Base-by-base conservation (phyloP, 2,888 invertebrate genomes). In the Fragum fragum region DNA sequence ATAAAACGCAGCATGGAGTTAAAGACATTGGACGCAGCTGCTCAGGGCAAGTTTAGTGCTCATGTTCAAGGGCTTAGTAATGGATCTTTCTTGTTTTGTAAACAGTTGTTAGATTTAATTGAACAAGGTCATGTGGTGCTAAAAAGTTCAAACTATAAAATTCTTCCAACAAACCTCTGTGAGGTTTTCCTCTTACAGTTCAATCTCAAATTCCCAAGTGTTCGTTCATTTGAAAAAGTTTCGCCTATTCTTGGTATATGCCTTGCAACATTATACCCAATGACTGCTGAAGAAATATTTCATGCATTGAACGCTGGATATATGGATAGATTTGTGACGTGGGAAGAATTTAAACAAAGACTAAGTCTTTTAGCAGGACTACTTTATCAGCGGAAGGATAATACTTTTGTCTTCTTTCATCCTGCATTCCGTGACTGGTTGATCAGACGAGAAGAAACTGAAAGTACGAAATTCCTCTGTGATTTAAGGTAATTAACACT, bases 371-470 rank as follows among this genome's bases (percentile, higher is more conserved):
- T 99, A 42, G 96, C 97, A 73, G 98, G 98, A 70, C 97, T 99
- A 92, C 96, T 99, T 26, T 97, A 98, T 76, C 97, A 97, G 39
- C 96, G 98, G 72, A 96, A 97, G 91, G 99, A 99, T 95, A 97
- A 97, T 94, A 98, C 98, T 0, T 98, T 97, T 95, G 98, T 99
- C 98, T 98, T 99, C 95, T 98, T 99, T 95, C 99, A 99, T 94
- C 98, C 99, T 0, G 98, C 98, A 3, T 98, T 99, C 95, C 97
- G 99, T 96, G 99, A 99, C 95, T 99, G 99, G 99, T 95, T 99
- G 84, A 97, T 97, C 86, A 95, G 98, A 52, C 96, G 98, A 61
- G 87, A 95, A 29, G 93, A 94, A 32, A 86, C 92, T 39, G 98
- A 98, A 93, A 83, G 97, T 85, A 96, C 96, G 0, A 98, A 98